Conservation (phyloP, 2,113 vertebrate species). For the Guaruba guarouba region DNA sequence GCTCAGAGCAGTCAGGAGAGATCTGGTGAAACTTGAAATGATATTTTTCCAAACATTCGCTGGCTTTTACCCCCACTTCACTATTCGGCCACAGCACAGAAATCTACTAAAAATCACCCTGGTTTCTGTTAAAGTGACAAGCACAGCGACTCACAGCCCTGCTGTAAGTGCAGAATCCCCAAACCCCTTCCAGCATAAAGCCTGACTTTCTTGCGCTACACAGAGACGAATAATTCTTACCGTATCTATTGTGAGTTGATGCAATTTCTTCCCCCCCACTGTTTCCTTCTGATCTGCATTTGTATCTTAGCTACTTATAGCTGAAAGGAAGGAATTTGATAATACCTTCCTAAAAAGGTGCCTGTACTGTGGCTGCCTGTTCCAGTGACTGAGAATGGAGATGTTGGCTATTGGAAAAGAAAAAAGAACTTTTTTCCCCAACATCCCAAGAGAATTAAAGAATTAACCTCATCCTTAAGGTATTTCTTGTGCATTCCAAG, state of each 20-base stretch:
- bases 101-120: neutral
- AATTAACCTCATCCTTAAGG: neutral
- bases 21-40: neutral
- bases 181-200: neutral
- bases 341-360: neutral
- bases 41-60: neutral
- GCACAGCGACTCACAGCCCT: neutral
- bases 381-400: neutral
- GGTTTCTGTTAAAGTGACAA: neutral
- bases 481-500: neutral
- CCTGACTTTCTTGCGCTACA: neutral
- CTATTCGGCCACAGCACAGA: neutral
- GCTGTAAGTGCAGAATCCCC: neutral
- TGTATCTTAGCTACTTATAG: slow-evolving; percentile 33
- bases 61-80: neutral
- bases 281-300: slow-evolving; percentile 17
- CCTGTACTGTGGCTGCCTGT: neutral
- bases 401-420: neutral
- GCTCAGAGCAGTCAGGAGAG: slow-evolving; percentile 8
- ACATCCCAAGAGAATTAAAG: neutral
- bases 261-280: neutral
- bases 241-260: neutral
- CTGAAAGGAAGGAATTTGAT: slow-evolving; percentile 37
- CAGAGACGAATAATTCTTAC: slow-evolving; percentile 19
- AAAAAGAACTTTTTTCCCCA: neutral